Conservation (phyloP, 1,140 invertebrate genomes). For the Orchestia grillus region DNA sequence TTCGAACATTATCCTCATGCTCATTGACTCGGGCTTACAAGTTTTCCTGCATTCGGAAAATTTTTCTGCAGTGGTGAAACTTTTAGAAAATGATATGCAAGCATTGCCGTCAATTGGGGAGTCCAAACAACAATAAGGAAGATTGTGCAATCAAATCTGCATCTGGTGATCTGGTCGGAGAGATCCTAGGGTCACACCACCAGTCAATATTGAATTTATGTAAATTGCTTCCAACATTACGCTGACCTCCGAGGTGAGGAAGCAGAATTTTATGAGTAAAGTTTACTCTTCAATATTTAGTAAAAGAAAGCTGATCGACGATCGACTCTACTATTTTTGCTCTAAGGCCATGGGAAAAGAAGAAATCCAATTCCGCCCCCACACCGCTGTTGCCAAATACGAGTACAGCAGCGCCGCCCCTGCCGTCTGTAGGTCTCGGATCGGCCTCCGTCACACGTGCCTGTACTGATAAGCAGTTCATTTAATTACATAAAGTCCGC, state of each 20-base stretch:
- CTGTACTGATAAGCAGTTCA: background rate
- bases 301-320: background rate
- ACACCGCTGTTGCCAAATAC: no score
- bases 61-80: background rate
- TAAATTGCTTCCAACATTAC: background rate
- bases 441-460: background rate
- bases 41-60: no score
- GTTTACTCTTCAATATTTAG: background rate
- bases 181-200: background rate
- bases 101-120: background rate
- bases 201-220: background rate
- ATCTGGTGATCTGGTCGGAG: background rate
- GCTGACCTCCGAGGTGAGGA: background rate
- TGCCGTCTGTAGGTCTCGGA: background rate
- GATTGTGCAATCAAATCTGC: background rate
- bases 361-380: background rate
- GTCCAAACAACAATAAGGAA: background rate
- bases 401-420: background rate
- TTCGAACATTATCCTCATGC: no score
- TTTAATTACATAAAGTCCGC: background rate
- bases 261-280: background rate
- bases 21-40: no score
- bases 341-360: background rate
- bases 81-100: background rate
- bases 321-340: background rate